Base-by-base conservation (phyloP, 1,140 invertebrate species). In the Anastrepha ludens region DNA sequence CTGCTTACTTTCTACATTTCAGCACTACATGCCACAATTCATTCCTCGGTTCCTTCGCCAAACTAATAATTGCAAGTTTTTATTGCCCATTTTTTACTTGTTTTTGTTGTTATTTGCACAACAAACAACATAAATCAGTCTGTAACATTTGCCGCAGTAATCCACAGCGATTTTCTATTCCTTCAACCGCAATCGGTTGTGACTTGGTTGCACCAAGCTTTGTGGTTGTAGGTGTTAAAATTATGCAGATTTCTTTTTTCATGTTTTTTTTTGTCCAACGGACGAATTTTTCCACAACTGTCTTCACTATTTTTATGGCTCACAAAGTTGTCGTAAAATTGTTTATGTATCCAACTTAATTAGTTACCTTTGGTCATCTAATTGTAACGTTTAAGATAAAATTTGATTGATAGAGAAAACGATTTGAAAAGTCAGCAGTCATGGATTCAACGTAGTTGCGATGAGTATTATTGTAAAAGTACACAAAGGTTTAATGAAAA, bases 51-150 rank as follows among this genome's bases (percentile, higher is more conserved):
- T 20, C 47, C 44, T 81, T 81, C 74, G 74, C 74, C 50, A n/a
- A 55, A 55, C 74, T 81, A 81, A 81, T 81, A 81, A 81, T 81
- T 81, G 74, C 74, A 58, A 44, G 8, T 81, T 74, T 81, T 81
- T 81, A 81, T 55, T 55, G 47, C 74, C n/a, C 11, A 81, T 74
- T 47, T 44, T 50, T 29, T 55, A 17, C 17, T 41, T 47, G 41
- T 44, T 70, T 44, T 81, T 55, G 74, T 55, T 81, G 47, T 81
- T 81, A 50, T 58, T 81, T 81, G 74, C n/a, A n/a, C 15, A 81
- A 81, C 13, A 47, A n/a, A 74, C 7, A 7, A 81, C 17, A 81
- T 81, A 81, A 81, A 81, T 81, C 74, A 81, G 47, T 20, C 15
- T 29, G 0, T 17, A 55, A 47, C 47, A 20, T 20, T 50, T 78